A percentile compares a stretch with the other conserved stretches of the same genome.
Evolutionary conservation across 1,140 invertebrate species (phyloP).

Genomic region (Drosophila pruinosa): DNA sequence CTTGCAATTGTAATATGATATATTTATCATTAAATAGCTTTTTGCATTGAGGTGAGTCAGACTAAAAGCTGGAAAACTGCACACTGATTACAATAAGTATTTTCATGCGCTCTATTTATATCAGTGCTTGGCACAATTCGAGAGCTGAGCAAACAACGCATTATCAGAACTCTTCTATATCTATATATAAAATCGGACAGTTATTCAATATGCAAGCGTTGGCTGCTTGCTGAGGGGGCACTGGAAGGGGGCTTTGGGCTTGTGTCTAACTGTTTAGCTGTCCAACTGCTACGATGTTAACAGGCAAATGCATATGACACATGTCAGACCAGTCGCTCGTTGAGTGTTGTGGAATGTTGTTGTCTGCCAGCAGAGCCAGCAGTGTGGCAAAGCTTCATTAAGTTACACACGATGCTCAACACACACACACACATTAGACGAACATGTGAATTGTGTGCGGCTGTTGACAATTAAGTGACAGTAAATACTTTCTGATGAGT

Average conservation of each 20-base stretch:
- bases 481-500: slow-evolving; percentile 66
- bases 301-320: slow-evolving; percentile 73
- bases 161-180: neutral
- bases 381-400: slow-evolving; percentile 57
- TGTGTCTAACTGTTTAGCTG: slow-evolving; percentile 45
- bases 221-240: no score
- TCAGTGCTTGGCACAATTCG: neutral
- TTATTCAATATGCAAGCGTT: slow-evolving; percentile 47
- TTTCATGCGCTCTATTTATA: neutral
- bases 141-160: slow-evolving; percentile 42
- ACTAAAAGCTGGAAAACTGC: neutral
- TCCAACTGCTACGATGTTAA: slow-evolving; percentile 43
- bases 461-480: slow-evolving; percentile 71
- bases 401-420: slow-evolving; percentile 34
- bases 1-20: neutral
- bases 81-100: neutral
- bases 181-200: slow-evolving; percentile 58
- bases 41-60: neutral
- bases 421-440: slow-evolving; percentile 2
- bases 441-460: slow-evolving; percentile 30
- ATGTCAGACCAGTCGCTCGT: slow-evolving; percentile 43
- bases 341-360: slow-evolving; percentile 35
- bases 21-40: no score
- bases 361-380: slow-evolving; percentile 19
- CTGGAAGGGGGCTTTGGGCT: neutral